Base-by-base conservation (phyloP, 2,888 invertebrate genomes). In the Pteria penguin region DNA sequence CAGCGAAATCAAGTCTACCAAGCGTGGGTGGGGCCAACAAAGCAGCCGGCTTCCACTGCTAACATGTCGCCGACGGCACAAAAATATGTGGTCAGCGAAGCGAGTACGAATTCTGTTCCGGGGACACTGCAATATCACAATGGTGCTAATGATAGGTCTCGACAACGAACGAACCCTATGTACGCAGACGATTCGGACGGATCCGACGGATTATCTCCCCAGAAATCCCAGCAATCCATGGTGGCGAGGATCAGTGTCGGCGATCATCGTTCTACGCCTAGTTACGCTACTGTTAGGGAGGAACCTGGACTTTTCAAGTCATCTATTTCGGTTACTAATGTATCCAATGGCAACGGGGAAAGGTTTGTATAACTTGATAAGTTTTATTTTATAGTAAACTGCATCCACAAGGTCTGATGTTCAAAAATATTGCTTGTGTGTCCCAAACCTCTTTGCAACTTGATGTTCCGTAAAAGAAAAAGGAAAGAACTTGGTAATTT, bases 161-260 rank as follows among this genome's bases (percentile, higher is more conserved):
- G 33, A n/a, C 54, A 62, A 24, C 77, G 76, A 29, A 74, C 75
- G 18, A 82, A 82, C 61, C 79, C 79, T 26, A 27, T 81, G 61
- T 81, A 82, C 72, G 70, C 78, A 32, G 76, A 75, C 72, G 78
- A 83, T 36, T 84, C 82, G 5, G 83, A 80, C 61, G 54, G 52
- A 29, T 69, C 76, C 4, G 80, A 82, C 1, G 83, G 84, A 57
- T 61, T 84, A 58, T 82, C 86, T 0, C 83, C 84, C 55, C 78
- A 82, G 36, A 75, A 76, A 62, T 76, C 82, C 54, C 80, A 83
- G 27, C 81, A 32, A 14, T 72, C 72, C 26, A 36, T 73, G 31
- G 69, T 69, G 55, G 76, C 72, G 52, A 68, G 57, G 54, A 33
- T 68, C 2, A n/a, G 57, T 22, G 68, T 68, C n/a, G 55, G 55